Evolutionary conservation across 2,797 vertebrate species (phyloP), one percentile per base, ranked within the genome.

Genomic region (Lindbergichthys nudifrons): DNA sequence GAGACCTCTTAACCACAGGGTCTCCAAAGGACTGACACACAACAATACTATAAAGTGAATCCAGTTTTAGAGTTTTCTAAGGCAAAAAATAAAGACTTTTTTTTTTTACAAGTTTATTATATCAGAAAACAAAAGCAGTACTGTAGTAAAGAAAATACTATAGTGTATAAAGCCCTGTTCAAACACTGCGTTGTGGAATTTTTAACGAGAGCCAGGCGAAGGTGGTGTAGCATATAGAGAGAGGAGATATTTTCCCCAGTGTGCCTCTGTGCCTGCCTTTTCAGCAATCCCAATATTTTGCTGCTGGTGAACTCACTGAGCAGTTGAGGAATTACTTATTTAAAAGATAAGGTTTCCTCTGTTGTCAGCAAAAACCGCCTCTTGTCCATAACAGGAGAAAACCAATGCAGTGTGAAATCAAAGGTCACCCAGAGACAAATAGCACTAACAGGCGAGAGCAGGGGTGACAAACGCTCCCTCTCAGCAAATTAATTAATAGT

Each of bases 281-380:
- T 94, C 93, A 89, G 93, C 94, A 94, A 93, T 93, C 91, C 93
- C 93, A 92, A 93, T 94, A 93, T 94, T 93, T 94, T 89, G 91
- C 91, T 94, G 90, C 90, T 89, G 92, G 92, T 92, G 89, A 92
- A 94, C 91, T 91, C 92, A 89, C 91, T 83, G 91, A 94, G 92
- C 93, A 92, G 91, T 93, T 93, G 90, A 93, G 90, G 93, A 95
- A 95, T 96, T 94, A 95, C 94, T 95, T 95, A 95, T 96, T 95
- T 95, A 95, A 95, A 94, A 95, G 95, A 95, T 95, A 95, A 93
- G 91, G 86, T 92, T 95, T 94, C 87, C 92, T 94, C 92, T 93
- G 92, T 93, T 93, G 94, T 95, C 94, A 95, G 94, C 94, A 92
- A 91, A 95, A 94, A 86, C 32, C 75, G 79, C 87, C 82, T 93